Evolutionary conservation across 2,888 invertebrate genomes (phyloP), one percentile per base, ranked within the genome.

Genomic region (Apeira syringaria): DNA sequence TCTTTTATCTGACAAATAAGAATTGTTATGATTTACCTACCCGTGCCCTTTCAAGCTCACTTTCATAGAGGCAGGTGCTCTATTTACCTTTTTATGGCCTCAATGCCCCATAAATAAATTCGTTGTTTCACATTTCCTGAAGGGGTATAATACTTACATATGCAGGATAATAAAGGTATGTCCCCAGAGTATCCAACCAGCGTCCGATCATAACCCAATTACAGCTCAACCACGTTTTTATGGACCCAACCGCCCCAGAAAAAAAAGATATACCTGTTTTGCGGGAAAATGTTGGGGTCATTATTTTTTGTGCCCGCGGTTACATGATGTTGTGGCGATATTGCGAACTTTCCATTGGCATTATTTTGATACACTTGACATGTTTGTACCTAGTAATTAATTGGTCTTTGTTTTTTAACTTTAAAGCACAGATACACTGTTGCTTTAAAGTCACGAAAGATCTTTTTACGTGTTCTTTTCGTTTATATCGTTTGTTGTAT

Each of bases 171-270:
- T 73, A 75, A 70, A 74, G 57, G 56, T 44, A 51, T 7, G 63
- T 67, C 73, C 70, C 50, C 26, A 40, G 57, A 63, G 61, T 36
- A 47, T 47, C 52, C 56, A 49, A 26, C 60, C 64, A 58, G 61
- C 47, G 57, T 53, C 66, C 70, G 73, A 74, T 76, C 79, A 77
- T 77, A 79, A 75, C 72, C 68, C 75, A 74, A 77, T 79, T 77
- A 79, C 70, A 61, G 59, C 61, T 69, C 68, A 65, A 65, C 70
- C 69, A 70, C 68, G 65, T 73, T 77, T 76, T 75, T 74, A 78
- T 75, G 69, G 71, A 64, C 63, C 62, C 55, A 62, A 62, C 57
- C 60, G 60, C 58, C 51, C 30, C 55, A 52, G 49, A 43, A 67
- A 65, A 67, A 65, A 64, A 64, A 11, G 7, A 13, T 56, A 61